These are phyloP conservation scores for Conus betulinus DNA, from an alignment of 1,140 invertebrate genomes.

Conservation along the genomic window DNA sequence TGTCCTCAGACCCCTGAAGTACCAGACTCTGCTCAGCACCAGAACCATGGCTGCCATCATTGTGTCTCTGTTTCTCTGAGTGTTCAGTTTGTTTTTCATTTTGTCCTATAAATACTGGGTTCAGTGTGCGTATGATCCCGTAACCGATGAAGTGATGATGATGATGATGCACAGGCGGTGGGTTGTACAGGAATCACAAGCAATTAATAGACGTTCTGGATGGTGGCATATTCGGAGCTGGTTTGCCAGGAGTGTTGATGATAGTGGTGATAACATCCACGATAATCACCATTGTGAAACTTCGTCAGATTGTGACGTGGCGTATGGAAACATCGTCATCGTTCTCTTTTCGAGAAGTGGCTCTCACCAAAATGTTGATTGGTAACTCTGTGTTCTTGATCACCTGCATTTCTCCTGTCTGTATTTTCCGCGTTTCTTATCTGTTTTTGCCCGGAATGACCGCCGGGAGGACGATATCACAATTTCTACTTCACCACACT, in stretches of 20 bases:
- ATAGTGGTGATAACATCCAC: not conserved
- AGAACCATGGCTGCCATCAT: not conserved
- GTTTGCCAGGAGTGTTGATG: not conserved
- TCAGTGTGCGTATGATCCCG: not conserved
- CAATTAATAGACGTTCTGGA: not conserved
- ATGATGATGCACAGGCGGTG: not conserved
- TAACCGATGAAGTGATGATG: not conserved
- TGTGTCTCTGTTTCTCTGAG: not conserved
- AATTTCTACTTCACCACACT: not conserved
- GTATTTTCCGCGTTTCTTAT: not conserved
- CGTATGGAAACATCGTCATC: not conserved
- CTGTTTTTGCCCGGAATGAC: not conserved
- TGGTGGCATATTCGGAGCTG: not conserved
- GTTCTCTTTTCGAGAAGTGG: not conserved
- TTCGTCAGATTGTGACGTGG: not conserved
- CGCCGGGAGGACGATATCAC: not conserved
- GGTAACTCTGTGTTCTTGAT: slow-evolving; percentile 15
- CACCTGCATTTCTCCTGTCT: not conserved
- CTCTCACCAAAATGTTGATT: slow-evolving; percentile 21
- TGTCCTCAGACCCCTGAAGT: not conserved
- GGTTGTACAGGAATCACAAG: not conserved
- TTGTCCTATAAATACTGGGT: not conserved
- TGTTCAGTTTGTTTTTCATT: not conserved
- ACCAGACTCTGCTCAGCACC: not conserved
- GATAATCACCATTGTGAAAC: not conserved